These are phyloP conservation scores for Bothrops jararaca DNA, from an alignment of 2,113 vertebrate genomes.

Conservation along the genomic window DNA sequence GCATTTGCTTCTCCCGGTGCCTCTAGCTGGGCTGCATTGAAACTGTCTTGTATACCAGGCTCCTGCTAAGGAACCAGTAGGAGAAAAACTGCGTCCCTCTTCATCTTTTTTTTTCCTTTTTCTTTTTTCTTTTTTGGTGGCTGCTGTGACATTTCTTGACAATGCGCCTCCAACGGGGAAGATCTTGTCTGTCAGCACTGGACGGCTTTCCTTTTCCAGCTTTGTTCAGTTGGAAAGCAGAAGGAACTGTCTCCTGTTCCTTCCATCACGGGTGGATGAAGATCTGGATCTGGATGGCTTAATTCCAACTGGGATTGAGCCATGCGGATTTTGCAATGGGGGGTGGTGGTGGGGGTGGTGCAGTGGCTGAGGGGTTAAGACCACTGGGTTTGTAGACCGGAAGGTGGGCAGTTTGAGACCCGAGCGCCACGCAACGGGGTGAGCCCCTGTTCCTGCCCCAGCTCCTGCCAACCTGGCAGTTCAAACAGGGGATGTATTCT, in stretches of 20 bases:
- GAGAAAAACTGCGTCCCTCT: conserved; percentile 20
- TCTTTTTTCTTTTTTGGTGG: background rate
- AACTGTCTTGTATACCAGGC: conserved; percentile 37
- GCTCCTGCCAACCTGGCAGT: background rate
- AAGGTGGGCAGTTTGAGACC: background rate
- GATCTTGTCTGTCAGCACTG: conserved; percentile 1
- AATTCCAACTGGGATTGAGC: background rate
- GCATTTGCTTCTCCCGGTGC: conserved; percentile 56
- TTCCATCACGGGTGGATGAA: background rate
- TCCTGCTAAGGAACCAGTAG: conserved; percentile 42
- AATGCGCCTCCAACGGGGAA: conserved; percentile 6
- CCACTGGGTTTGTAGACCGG: accelerated
- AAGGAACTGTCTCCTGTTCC: background rate
- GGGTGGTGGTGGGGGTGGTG: too few relatives aligned
- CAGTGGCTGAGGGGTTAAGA: background rate
- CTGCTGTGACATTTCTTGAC: background rate
- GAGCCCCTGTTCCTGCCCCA: background rate
- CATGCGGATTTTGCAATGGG: background rate
- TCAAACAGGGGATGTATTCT: too few relatives aligned
- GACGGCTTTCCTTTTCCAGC: background rate
- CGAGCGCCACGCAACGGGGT: background rate
- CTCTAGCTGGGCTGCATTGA: conserved; percentile 45
- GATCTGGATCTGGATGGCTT: background rate
- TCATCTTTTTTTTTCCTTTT: background rate
- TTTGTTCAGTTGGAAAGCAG: background rate